Percentiles rank a stretch among this genome's conserved stretches.
phyloP scores from a whole-genome alignment of 2,888 invertebrate species.

The Drosophila anomelani region DNA sequence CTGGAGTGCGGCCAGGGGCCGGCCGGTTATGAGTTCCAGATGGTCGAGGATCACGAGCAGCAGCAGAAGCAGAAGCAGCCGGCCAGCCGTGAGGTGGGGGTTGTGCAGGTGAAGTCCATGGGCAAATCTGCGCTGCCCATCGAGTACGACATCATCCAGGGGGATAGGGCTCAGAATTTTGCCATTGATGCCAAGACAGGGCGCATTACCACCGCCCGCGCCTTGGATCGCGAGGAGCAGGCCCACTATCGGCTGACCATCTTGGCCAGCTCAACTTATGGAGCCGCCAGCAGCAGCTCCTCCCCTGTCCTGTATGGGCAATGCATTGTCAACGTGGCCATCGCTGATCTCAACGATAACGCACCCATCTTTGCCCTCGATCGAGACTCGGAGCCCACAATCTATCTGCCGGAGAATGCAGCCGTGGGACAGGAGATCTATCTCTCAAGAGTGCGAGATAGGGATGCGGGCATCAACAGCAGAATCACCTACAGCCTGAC shows the following conservation, averaged over 20 bases:
- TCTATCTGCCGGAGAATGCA: conserved; percentile 93
- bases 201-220: conserved; percentile 90
- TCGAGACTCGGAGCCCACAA: conserved; percentile 87
- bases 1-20: conserved; percentile 90
- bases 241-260: conserved; percentile 91
- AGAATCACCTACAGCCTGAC: conserved; percentile 92
- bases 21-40: conserved; percentile 92
- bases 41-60: conserved; percentile 91
- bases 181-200: conserved; percentile 92
- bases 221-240: conserved; percentile 93
- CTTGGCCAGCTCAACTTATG: conserved; percentile 87
- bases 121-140: conserved; percentile 77
- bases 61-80: conserved; percentile 81
- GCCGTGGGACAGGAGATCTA: conserved; percentile 97
- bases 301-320: conserved; percentile 90
- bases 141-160: conserved; percentile 86
- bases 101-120: conserved; percentile 86
- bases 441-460: conserved; percentile 93
- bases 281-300: conserved; percentile 86
- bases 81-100: conserved; percentile 90
- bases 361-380: conserved; percentile 92
- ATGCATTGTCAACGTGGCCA: conserved; percentile 91
- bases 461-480: conserved; percentile 95
- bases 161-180: conserved; percentile 88
- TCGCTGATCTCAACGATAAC: conserved; percentile 96